A percentile compares a stretch with the other conserved stretches of the same genome.
These are phyloP conservation scores for Coenonympha arcania DNA, from an alignment of 2,888 invertebrate genomes.

Conservation along the genomic window DNA sequence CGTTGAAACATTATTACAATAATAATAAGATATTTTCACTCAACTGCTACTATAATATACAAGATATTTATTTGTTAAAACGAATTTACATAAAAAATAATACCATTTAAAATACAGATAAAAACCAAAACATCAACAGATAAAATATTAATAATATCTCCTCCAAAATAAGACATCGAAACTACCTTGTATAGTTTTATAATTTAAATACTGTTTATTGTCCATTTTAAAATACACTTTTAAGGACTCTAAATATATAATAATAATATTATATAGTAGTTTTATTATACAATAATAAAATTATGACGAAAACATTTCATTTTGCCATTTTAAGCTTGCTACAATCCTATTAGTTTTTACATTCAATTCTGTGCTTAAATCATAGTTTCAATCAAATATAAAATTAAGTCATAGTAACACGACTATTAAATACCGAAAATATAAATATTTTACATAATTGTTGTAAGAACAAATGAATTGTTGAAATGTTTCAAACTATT, in stretches of 20 bases:
- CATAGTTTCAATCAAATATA: too few species aligned
- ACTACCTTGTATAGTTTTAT: conserved; percentile 37
- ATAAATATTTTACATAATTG: too few species aligned
- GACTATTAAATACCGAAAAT: too few species aligned
- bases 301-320: conserved; percentile 35
- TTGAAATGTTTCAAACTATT: neutral
- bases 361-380: too few species aligned
- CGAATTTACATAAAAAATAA: conserved; percentile 58
- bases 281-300: conserved; percentile 27
- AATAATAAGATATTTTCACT: conserved; percentile 22
- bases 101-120: conserved; percentile 63
- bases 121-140: conserved; percentile 60
- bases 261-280: conserved; percentile 22
- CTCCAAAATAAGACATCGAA: conserved; percentile 57
- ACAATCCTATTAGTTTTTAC: too few species aligned
- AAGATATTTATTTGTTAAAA: conserved; percentile 46
- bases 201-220: conserved; percentile 70
- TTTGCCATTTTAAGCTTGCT: conserved; percentile 1
- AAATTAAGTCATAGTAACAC: too few species aligned
- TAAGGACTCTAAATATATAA: conserved; percentile 36
- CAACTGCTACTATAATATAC: conserved; percentile 34
- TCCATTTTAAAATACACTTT: conserved; percentile 64
- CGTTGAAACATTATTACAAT: conserved; percentile 47
- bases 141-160: conserved; percentile 65
- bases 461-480: too few species aligned